Percentiles rank a stretch among this genome's conserved stretches.
These are phyloP conservation scores for Lepidocyrtoides sp. DNA, from an alignment of 2,888 invertebrate species.

Conservation along the genomic window DNA sequence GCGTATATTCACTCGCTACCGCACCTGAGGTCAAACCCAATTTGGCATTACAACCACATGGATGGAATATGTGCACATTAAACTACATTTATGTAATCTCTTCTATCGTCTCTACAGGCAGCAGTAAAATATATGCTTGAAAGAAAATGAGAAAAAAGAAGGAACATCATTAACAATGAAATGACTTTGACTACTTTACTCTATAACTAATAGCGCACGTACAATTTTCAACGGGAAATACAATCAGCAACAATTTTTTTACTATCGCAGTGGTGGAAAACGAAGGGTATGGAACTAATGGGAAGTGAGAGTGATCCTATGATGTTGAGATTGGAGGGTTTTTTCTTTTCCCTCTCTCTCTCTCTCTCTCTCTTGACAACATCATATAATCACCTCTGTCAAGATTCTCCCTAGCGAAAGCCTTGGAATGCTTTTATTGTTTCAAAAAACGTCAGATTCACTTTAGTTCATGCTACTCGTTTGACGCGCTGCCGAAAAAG, in stretches of 20 bases:
- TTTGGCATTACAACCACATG: background rate
- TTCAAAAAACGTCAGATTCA: background rate
- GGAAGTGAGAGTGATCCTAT: background rate
- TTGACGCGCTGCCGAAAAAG: background rate
- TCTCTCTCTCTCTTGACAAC: too few relatives aligned
- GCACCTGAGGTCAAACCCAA: background rate
- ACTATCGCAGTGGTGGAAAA: background rate
- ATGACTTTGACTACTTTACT: background rate
- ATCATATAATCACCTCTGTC: background rate
- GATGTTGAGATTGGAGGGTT: background rate
- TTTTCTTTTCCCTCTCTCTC: too few relatives aligned
- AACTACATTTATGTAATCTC: background rate
- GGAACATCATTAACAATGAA: slow-evolving; percentile 7
- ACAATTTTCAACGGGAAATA: background rate
- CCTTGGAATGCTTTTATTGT: slow-evolving; percentile 19
- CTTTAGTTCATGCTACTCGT: background rate
- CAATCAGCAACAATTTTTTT: background rate
- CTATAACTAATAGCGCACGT: background rate
- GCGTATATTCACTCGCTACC: background rate
- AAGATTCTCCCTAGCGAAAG: background rate
- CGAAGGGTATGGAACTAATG: too few relatives aligned
- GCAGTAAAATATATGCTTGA: background rate
- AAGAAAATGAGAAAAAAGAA: background rate
- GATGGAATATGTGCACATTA: too few relatives aligned
- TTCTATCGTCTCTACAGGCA: background rate